Percentiles rank a stretch among this genome's conserved stretches.
These are phyloP conservation scores for Macrotus californicus DNA, from an alignment of 2,113 vertebrate genomes.

Conservation along the genomic window DNA sequence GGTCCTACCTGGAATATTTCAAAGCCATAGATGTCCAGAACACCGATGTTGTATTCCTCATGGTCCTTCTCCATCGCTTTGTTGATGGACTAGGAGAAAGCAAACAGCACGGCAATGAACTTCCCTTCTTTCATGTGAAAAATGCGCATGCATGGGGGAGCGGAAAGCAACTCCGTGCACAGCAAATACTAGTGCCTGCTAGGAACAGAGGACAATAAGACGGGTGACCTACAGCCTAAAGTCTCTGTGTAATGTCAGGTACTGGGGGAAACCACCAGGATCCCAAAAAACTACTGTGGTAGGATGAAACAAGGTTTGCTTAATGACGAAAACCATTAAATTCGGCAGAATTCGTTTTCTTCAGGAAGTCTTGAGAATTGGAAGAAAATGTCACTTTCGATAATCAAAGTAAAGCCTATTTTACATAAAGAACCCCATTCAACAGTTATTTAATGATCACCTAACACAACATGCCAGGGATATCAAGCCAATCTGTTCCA, in stretches of 20 bases:
- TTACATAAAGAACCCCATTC: neutral
- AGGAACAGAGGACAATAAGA: neutral
- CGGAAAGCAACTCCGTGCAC: neutral
- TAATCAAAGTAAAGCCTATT: neutral
- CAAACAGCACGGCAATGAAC: neutral
- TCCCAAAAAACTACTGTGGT: neutral
- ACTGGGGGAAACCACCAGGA: neutral
- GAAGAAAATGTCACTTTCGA: neutral
- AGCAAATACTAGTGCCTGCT: neutral
- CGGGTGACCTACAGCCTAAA: neutral
- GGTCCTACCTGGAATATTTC: constrained; percentile 95
- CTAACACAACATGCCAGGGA: neutral
- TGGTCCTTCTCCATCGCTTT: constrained; percentile 97
- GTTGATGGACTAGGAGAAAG: constrained; percentile 91
- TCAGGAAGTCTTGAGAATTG: constrained; percentile 2
- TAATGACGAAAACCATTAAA: neutral
- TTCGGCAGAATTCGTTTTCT: neutral
- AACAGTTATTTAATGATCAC: neutral
- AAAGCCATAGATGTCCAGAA: constrained; percentile 98
- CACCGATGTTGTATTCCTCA: constrained; percentile 93
- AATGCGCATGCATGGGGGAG: accelerated
- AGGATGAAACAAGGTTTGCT: neutral
- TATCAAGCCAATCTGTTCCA: neutral
- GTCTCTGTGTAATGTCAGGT: neutral
- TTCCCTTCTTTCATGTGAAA: neutral